These are phyloP conservation scores for Mormyrus iriodes DNA, from an alignment of 2,113 vertebrate species.

Conservation along the genomic window DNA sequence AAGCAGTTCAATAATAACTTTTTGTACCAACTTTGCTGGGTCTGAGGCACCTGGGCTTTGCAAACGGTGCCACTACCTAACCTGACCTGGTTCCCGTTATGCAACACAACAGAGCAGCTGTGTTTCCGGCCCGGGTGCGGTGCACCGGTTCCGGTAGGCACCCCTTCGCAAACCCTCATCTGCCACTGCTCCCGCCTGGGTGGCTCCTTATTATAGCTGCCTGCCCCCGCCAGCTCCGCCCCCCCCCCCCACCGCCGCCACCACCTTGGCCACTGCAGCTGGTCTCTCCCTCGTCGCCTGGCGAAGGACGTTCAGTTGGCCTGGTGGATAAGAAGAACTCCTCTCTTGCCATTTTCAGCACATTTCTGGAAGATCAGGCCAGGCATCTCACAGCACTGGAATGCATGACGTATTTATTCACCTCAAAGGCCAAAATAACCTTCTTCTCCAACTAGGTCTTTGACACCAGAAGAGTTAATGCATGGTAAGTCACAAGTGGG, in stretches of 20 bases:
- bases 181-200: conserved; percentile 61
- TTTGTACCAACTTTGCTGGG: not conserved
- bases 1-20: not conserved
- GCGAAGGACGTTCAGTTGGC: conserved; percentile 24
- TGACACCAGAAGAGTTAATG: conserved; percentile 6
- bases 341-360: conserved; percentile 4
- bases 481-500: conserved; percentile 9
- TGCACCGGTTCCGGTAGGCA: not conserved
- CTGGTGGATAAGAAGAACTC: not conserved
- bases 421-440: conserved; percentile 35
- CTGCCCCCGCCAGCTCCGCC: conserved; percentile 29
- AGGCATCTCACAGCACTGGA: conserved; percentile 21
- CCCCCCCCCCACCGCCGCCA: not conserved
- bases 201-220: conserved; percentile 65
- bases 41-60: not conserved
- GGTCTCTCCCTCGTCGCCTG: conserved; percentile 46
- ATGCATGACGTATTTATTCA: conserved; percentile 34
- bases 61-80: conserved; percentile 30
- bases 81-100: conserved; percentile 61
- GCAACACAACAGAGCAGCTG: conserved; percentile 58
- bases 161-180: conserved; percentile 58
- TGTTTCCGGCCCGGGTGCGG: conserved; percentile 58
- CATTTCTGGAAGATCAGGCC: not conserved
- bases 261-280: conserved; percentile 51
- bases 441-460: conserved; percentile 28